Base-by-base conservation (phyloP, 2,888 invertebrate species). In the Ctenicera cuprea region DNA sequence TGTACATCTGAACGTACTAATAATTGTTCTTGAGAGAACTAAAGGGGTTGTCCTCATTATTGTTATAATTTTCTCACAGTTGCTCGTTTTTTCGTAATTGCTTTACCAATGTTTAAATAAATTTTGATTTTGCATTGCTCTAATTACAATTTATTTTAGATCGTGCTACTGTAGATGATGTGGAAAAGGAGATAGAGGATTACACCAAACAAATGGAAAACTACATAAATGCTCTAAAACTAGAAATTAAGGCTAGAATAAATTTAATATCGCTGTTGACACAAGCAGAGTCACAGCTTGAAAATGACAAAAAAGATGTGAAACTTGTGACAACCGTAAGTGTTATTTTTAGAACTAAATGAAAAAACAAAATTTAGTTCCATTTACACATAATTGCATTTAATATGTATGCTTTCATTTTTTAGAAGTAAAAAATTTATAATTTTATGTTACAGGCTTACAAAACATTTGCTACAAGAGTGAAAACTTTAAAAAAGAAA, bases 241-340 rank as follows among this genome's bases (percentile, higher is more conserved):
- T 93, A 30, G 97, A 97, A 87, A 94, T 97, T 26, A 92, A 93
- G 71, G 94, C 95, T 57, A 90, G 97, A 76, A 93, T 92, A 78
- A 90, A 93, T 1, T 89, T 98, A 59, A 88, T 97, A 65, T 93
- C 94, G 4, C 87, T 94, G 38, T 87, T 98, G 59, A 92, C 94
- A 67, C 93, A 94, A 52, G 95, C 96, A 3, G 94, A 95, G 81
- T 92, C 93, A 75, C 97, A 96, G 87, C 95, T 97, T 85, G 94
- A 95, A 45, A 94, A 94, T 16, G 98, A 98, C 85, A 90, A 94
- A 74, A 94, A 95, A 5, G 98, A 99, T 89, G 98, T 98, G 12
- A 97, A 97, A 90, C 94, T 98, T 76, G 98, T 98, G 26, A 95
- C 95, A 73, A 97, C 95, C 90, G 98, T 97, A 88, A 92, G 94